A percentile compares a stretch with the other conserved stretches of the same genome.
phyloP scores from a whole-genome alignment of 2,797 vertebrate species.

The Tenualosa ilisha region DNA sequence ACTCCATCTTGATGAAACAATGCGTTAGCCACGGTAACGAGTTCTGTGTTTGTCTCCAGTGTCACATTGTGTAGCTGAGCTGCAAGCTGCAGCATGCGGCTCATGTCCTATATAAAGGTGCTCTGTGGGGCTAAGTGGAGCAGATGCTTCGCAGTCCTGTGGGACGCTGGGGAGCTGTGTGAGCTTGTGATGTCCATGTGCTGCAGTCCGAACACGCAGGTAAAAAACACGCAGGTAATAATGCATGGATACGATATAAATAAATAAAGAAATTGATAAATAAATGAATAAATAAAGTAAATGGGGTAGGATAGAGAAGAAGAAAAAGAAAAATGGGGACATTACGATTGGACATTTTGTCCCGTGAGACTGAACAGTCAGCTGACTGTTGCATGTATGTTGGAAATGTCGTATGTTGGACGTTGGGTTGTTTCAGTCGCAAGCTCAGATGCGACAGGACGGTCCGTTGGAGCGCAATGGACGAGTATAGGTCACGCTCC shows the following conservation, averaged over 20 bases:
- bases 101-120: not conserved
- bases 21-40: not conserved
- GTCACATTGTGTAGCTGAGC: slow-evolving; percentile 11
- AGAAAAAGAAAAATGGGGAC: not conserved
- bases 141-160: slow-evolving; percentile 10
- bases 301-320: not conserved
- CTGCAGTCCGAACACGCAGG: not conserved
- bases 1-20: not conserved
- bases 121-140: not conserved
- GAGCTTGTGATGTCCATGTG: not conserved
- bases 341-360: not conserved
- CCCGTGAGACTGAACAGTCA: not conserved
- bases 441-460: not conserved
- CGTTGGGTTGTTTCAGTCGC: not conserved
- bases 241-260: not conserved
- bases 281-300: not conserved
- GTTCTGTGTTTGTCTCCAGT: not conserved
- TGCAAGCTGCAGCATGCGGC: not conserved
- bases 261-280: not conserved
- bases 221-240: not conserved
- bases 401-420: not conserved
- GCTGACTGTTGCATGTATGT: not conserved
- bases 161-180: not conserved
- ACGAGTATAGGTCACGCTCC: not conserved
- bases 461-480: not conserved